Evolutionary conservation across 2,888 invertebrate species (phyloP).

Genomic region (Watsonalla cultraria): DNA sequence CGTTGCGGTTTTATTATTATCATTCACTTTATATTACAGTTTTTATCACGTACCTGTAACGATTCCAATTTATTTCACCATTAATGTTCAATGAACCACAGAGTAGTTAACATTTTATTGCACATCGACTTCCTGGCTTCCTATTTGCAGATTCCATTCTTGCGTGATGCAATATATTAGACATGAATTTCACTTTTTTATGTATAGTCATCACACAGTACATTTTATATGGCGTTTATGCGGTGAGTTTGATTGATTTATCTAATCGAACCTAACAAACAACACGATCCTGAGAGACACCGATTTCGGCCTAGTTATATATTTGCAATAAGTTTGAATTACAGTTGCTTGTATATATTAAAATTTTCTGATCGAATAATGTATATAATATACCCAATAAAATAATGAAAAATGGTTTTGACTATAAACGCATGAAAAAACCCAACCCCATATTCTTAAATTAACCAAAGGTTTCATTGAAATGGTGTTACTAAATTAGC

Average conservation of each 20-base stretch:
- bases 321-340: too few species aligned
- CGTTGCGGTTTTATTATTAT: too few species aligned
- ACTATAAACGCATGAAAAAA: too few species aligned
- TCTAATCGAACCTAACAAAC: constrained; percentile 1
- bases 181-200: constrained; percentile 57
- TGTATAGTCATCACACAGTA: constrained; percentile 42
- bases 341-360: too few species aligned
- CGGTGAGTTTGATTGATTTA: constrained; percentile 42
- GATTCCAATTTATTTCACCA: constrained; percentile 17
- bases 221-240: constrained; percentile 32
- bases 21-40: too few species aligned
- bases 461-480: too few species aligned
- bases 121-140: constrained; percentile 28
- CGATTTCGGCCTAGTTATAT: too few species aligned
- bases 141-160: constrained; percentile 29
- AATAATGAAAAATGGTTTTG: too few species aligned
- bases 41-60: not conserved
- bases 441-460: not conserved
- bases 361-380: too few species aligned
- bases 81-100: constrained; percentile 15
- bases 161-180: constrained; percentile 42
- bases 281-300: too few species aligned
- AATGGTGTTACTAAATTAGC: not conserved
- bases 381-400: too few species aligned
- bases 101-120: constrained; percentile 43